Percentiles rank a stretch among this genome's conserved stretches.
Conservation (phyloP, 2,888 invertebrate species). For the Alloscopus bannaensis region DNA sequence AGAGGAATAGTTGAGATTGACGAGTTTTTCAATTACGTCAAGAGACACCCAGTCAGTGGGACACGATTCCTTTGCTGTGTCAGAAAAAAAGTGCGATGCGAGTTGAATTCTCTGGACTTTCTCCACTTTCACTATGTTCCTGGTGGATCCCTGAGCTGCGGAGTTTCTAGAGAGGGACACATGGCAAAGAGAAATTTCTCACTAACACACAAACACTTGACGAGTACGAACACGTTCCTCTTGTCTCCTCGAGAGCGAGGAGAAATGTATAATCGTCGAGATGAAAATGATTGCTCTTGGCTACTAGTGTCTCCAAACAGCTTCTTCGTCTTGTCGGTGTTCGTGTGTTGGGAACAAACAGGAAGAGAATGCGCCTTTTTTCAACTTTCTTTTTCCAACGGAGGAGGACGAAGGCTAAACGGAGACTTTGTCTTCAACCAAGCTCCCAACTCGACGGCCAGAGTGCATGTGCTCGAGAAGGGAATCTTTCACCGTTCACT, state of each 20-base stretch:
- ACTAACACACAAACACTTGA: constrained; percentile 8
- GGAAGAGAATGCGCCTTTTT: not conserved
- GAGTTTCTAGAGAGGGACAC: not conserved
- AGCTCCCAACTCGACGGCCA: constrained; percentile 30
- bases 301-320: not conserved
- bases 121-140: constrained; percentile 14
- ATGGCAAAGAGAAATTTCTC: constrained; percentile 2
- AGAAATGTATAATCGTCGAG: constrained; percentile 26
- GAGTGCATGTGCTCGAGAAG: constrained; percentile 47
- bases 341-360: not conserved
- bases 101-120: not conserved
- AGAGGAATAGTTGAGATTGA: constrained; percentile 33
- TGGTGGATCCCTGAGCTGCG: not conserved
- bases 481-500: constrained; percentile 10
- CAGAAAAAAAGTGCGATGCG: not conserved
- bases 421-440: not conserved
- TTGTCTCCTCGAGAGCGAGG: not conserved
- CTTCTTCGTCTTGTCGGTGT: not conserved
- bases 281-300: constrained; percentile 31
- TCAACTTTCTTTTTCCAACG: not conserved
- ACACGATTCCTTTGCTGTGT: not conserved
- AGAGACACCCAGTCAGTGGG: constrained; percentile 5
- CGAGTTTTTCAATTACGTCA: constrained; percentile 41
- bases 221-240: constrained; percentile 1
- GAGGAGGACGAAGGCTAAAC: not conserved